Evolutionary conservation across 2,888 invertebrate species (phyloP).

Genomic region (Pseudococcus longispinus): DNA sequence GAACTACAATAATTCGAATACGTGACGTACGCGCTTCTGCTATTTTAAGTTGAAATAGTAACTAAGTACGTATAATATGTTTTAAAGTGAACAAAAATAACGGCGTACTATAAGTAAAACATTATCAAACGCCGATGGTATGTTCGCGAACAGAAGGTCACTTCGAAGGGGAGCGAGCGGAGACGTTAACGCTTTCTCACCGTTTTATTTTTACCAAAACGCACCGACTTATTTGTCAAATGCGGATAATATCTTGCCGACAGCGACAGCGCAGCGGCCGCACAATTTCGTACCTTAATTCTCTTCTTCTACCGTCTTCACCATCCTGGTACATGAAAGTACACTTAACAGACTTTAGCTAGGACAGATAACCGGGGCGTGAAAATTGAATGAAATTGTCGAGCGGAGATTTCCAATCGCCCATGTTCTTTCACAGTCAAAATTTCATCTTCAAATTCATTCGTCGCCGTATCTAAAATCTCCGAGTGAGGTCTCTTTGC

Average conservation of each 20-base stretch:
- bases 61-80: constrained; percentile 43
- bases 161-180: neutral
- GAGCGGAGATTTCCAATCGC: too few relatives aligned
- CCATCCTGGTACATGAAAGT: too few relatives aligned
- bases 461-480: too few relatives aligned
- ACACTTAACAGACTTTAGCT: too few relatives aligned
- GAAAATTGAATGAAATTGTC: too few relatives aligned
- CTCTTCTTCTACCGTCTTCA: too few relatives aligned
- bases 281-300: too few relatives aligned
- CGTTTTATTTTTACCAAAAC: constrained; percentile 50
- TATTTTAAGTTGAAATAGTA: constrained; percentile 50
- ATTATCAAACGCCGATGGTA: constrained; percentile 54
- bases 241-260: neutral
- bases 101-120: constrained; percentile 52
- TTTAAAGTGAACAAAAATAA: constrained; percentile 51
- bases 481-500: too few relatives aligned
- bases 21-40: constrained; percentile 49
- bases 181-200: constrained; percentile 4
- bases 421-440: too few relatives aligned
- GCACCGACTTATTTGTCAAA: constrained; percentile 6
- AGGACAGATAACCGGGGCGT: too few relatives aligned
- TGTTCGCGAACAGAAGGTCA: constrained; percentile 46
- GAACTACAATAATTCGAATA: neutral
- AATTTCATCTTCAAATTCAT: too few relatives aligned
- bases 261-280: neutral